Conservation (phyloP, 2,888 invertebrate species). For the Hipparchia semele region DNA sequence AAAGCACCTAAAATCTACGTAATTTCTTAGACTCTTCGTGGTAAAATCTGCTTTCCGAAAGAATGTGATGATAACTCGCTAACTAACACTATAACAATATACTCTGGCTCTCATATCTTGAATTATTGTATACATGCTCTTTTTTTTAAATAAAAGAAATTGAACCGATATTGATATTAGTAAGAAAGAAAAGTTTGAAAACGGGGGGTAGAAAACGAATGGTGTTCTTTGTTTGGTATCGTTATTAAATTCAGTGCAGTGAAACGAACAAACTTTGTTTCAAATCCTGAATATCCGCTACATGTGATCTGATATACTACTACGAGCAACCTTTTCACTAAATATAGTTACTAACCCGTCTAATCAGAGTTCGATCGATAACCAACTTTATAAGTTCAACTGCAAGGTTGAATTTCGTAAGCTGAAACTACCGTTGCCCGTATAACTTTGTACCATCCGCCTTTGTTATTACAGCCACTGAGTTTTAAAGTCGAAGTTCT, state of each 20-base stretch:
- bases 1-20: no score
- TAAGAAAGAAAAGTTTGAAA: no score
- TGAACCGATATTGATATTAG: no score
- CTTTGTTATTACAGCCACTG: constrained; percentile 44
- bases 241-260: neutral
- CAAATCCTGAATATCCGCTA: constrained; percentile 7
- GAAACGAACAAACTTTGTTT: neutral
- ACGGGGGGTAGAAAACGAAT: neutral
- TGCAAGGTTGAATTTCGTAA: neutral
- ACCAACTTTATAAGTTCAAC: neutral
- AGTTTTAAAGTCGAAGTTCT: constrained; percentile 43
- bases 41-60: no score
- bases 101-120: no score
- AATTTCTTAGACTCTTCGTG: no score
- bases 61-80: no score
- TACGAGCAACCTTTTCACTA: neutral
- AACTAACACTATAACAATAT: no score
- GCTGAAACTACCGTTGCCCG: constrained; percentile 16
- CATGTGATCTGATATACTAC: neutral
- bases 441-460: constrained; percentile 42
- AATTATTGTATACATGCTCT: no score
- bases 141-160: no score
- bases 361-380: neutral
- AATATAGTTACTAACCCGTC: neutral
- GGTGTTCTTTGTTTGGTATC: neutral